A percentile compares a stretch with the other conserved stretches of the same genome.
Conservation (phyloP, 2,113 vertebrate genomes). For the Todiramphus chloris region DNA sequence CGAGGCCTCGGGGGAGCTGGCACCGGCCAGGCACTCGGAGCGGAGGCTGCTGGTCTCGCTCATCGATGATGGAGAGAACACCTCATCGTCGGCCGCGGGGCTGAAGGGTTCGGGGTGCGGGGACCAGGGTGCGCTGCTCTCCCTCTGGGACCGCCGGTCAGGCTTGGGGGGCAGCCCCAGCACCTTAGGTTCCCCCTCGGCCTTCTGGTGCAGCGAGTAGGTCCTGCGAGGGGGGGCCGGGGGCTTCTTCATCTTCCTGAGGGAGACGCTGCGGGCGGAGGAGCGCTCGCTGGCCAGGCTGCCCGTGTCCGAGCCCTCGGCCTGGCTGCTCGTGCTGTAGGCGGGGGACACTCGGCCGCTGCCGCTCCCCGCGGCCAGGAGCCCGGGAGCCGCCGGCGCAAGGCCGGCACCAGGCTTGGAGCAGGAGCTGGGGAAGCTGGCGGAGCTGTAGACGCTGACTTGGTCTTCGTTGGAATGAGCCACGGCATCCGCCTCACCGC, state of each 20-base stretch:
- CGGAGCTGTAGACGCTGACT: slow-evolving; percentile 63
- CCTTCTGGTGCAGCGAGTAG: slow-evolving; percentile 84
- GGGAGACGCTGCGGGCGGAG: slow-evolving; percentile 81
- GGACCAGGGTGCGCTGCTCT: not conserved
- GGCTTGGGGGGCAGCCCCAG: slow-evolving; percentile 76
- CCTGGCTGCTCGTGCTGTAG: slow-evolving; percentile 62
- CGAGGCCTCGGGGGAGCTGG: slow-evolving; percentile 39
- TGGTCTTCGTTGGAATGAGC: slow-evolving; percentile 55
- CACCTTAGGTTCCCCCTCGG: slow-evolving; percentile 66
- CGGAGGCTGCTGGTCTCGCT: slow-evolving; percentile 58
- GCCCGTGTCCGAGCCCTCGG: slow-evolving; percentile 64
- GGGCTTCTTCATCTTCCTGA: slow-evolving; percentile 88
- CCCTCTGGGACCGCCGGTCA: slow-evolving; percentile 47
- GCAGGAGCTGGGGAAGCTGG: slow-evolving; percentile 40
- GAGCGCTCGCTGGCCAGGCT: slow-evolving; percentile 77
- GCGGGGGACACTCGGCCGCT: slow-evolving; percentile 25
- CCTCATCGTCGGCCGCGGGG: slow-evolving; percentile 39
- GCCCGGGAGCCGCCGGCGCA: accelerated
- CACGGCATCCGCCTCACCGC: not conserved
- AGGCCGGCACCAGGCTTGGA: slow-evolving; percentile 11
- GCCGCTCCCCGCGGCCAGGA: slow-evolving; percentile 30
- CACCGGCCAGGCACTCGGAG: not conserved
- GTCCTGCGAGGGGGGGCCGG: slow-evolving; percentile 86
- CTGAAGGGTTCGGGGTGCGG: not conserved
- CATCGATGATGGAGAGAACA: slow-evolving; percentile 21